Base-by-base conservation (phyloP, 2,888 invertebrate species). In the Nomada ruficornis region DNA sequence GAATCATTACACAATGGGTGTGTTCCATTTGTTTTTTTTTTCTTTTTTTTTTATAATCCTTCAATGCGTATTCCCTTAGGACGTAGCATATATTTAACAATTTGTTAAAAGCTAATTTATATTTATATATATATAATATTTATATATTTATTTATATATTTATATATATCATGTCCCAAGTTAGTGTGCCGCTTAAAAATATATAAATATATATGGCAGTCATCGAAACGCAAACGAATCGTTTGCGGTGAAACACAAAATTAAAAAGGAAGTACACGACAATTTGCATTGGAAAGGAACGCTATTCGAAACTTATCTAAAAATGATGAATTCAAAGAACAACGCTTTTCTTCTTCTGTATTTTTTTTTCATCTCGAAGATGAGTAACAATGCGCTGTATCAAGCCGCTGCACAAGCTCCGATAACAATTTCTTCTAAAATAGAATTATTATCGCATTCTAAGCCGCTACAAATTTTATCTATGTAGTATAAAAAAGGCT, bases 61-160 rank as follows among this genome's bases (percentile, higher is more conserved):
- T 86, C 85, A 90, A 90, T 91, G 89, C 88, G 89, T 86, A 86
- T 86, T 88, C 88, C 85, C 87, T 84, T 79, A 87, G 81, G 86
- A 88, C 89, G 88, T 89, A 88, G 89, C 88, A 89, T 88, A 87
- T 90, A 87, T 90, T 91, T 91, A 93, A 93, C 91, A 93, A 92
- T 86, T 91, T 92, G 93, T 92, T 93, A 93, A 92, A 93, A 93
- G 91, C 92, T 92, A 92, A 89, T 89, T 89, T 54, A 77, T 79
- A 79, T 76, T 78, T 80, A 80, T 80, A 78, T 76, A 69, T 76
- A 77, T 80, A 72, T 80, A 80, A 80, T 80, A 80, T 80, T 80
- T 80, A 80, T 80, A 79, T 79, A 80, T 68, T 80, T 80, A 80
- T 80, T 80, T 80, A 80, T 80, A 80, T 90, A 90, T 93, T 90